These are phyloP conservation scores for Orius insidiosus DNA, from an alignment of 1,140 invertebrate species.

Conservation along the genomic window DNA sequence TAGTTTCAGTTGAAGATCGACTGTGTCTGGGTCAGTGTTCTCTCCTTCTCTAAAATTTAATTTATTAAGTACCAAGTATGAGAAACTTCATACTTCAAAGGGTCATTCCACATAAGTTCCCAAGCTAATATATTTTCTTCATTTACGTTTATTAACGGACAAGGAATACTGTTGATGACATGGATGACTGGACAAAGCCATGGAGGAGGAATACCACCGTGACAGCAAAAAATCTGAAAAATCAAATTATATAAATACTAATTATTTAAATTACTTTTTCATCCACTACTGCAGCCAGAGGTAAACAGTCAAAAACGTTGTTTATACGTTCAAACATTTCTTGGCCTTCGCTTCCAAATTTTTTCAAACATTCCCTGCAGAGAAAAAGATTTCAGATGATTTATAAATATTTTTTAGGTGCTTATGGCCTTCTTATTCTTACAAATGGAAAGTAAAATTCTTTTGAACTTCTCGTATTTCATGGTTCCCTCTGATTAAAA, in stretches of 20 bases:
- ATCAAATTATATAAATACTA: too few species aligned
- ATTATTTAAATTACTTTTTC: too few species aligned
- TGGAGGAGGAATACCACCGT: conserved; percentile 26
- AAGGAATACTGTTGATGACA: conserved; percentile 41
- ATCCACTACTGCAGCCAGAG: conserved; percentile 50
- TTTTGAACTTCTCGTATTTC: conserved; percentile 48
- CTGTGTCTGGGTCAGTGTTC: conserved; percentile 18
- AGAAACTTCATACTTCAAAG: conserved; percentile 33
- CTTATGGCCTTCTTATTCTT: too few species aligned
- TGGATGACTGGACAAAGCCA: conserved; percentile 34
- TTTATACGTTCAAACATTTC: conserved; percentile 52
- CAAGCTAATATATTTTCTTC: conserved; percentile 46
- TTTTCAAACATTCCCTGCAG: conserved; percentile 37
- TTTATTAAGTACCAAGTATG: too few species aligned
- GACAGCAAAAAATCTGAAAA: too few species aligned
- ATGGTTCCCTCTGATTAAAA: conserved; percentile 69
- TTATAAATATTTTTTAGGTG: too few species aligned
- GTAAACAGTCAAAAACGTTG: conserved; percentile 48
- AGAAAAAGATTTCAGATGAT: conserved; percentile 10
- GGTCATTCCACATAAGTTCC: conserved; percentile 66
- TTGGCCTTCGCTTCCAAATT: conserved; percentile 43
- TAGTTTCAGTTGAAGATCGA: conserved; percentile 28
- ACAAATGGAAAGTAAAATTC: conserved; percentile 52
- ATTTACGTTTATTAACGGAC: conserved; percentile 41
- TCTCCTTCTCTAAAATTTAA: too few species aligned